Conservation (phyloP, 2,888 invertebrate species). For the Prenolepis imparis region DNA sequence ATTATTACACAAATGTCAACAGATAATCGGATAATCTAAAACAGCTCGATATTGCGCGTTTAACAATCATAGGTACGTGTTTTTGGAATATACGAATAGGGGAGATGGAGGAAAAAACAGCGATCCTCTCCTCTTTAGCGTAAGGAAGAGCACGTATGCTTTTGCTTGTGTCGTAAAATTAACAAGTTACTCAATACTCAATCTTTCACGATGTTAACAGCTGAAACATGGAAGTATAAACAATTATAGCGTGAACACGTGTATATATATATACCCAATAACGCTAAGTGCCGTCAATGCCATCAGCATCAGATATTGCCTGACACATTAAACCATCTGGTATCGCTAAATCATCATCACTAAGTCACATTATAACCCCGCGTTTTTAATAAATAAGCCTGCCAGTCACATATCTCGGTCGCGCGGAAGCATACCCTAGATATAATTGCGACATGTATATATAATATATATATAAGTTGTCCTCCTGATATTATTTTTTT, state of each 20-base stretch:
- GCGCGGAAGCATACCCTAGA: conserved; percentile 36
- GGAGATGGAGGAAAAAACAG: conserved; percentile 26
- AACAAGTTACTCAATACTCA: conserved; percentile 41
- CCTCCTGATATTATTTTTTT: conserved; percentile 24
- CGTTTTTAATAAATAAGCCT: neutral
- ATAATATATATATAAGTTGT: too few species aligned
- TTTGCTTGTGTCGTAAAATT: conserved; percentile 46
- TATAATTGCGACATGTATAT: conserved; percentile 6
- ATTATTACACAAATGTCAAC: conserved; percentile 45
- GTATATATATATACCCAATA: conserved; percentile 31
- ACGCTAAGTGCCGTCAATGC: neutral
- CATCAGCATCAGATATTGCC: neutral
- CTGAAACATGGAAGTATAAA: conserved; percentile 54
- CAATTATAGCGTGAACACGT: conserved; percentile 44
- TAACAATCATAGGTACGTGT: conserved; percentile 45
- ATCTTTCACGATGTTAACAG: conserved; percentile 49
- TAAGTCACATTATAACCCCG: conserved; percentile 26
- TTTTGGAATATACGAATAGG: conserved; percentile 44
- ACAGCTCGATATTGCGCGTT: conserved; percentile 30
- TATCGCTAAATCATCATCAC: conserved; percentile 34
- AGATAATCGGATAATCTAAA: conserved; percentile 27
- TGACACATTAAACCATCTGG: conserved; percentile 9
- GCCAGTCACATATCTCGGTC: conserved; percentile 17
- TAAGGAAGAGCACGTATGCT: conserved; percentile 46
- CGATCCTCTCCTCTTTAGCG: conserved; percentile 21